Base-by-base conservation (phyloP, 2,888 invertebrate genomes). In the Seira musarum region DNA sequence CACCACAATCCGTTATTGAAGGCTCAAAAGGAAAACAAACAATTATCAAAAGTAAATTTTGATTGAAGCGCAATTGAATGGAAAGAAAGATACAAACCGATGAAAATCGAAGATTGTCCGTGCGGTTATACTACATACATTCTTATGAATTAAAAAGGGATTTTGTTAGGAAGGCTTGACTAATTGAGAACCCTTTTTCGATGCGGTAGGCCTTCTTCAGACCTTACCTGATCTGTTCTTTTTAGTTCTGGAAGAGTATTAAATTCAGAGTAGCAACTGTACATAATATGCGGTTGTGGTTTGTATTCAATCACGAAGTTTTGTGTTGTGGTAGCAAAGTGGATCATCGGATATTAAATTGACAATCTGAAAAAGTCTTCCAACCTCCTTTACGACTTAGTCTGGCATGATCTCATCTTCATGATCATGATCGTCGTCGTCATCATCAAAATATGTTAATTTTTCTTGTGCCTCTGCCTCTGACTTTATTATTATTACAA, bases 131-230 rank as follows among this genome's bases (percentile, higher is more conserved):
- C 19, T 63, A 8, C n/a, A 24, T n/a, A n/a, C n/a, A 60, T 15
- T 6, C 60, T n/a, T n/a, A 13, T 6, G 17, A 19, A 63, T 10
- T 10, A 22, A 22, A 63, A 63, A 63, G 19, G 21, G 22, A 10
- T 63, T 10, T 22, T 19, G 21, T 8, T n/a, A n/a, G n/a, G n/a
- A n/a, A n/a, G n/a, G n/a, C n/a, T 21, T 63, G 63, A 3, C 57
- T 57, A 30, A 53, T 53, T 53, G 57, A 53, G 30, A 57, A 57
- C 19, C 68, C 19, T 15, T 68, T 15, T 22, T 46, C 76, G 64
- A 76, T 76, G 76, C 76, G 76, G 76, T 76, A 76, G 76, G 67
- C 63, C 76, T 30, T n/a, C n/a, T n/a, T n/a, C n/a, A 30, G 40
- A 66, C 25, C 65, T 22, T n/a, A n/a, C n/a, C n/a, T n/a, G n/a